Conservation (phyloP, 2,113 vertebrate genomes). For the Nycticryphes semicollaris region DNA sequence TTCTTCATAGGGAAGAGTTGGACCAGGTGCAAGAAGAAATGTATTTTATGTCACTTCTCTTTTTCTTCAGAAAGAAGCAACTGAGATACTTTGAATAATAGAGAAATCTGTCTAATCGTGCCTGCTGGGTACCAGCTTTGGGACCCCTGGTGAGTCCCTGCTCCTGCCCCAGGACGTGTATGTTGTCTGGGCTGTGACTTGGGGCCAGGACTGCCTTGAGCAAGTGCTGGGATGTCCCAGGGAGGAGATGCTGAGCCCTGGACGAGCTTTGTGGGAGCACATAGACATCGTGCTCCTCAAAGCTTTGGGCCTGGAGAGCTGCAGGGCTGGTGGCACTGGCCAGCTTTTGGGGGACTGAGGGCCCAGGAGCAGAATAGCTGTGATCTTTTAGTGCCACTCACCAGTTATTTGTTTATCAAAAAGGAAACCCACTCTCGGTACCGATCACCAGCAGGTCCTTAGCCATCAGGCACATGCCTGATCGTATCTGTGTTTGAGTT, state of each 20-base stretch:
- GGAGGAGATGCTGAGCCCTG: not conserved
- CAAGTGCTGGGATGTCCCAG: accelerated
- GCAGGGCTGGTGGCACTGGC: not conserved
- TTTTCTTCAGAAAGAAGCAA: not conserved
- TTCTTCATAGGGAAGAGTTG: not conserved
- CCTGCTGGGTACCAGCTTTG: not conserved
- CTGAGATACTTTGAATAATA: not conserved
- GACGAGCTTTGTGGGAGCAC: not conserved
- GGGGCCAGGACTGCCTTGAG: not conserved
- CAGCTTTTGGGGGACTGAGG: accelerated
- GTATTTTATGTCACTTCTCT: no score
- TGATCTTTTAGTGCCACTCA: not conserved
- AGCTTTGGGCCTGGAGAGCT: not conserved
- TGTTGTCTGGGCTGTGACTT: not conserved
- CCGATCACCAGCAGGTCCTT: not conserved
- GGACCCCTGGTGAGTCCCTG: no score
- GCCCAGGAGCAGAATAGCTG: no score
- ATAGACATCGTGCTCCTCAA: accelerated
- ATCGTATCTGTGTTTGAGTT: not conserved
- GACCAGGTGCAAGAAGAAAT: not conserved
- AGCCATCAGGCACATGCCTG: not conserved
- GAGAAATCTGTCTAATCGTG: not conserved
- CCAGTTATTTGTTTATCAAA: not conserved
- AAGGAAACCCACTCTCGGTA: accelerated
- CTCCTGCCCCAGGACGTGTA: accelerated